Evolutionary conservation across 2,888 invertebrate species (phyloP).

Genomic region (Latheticus oryzae): DNA sequence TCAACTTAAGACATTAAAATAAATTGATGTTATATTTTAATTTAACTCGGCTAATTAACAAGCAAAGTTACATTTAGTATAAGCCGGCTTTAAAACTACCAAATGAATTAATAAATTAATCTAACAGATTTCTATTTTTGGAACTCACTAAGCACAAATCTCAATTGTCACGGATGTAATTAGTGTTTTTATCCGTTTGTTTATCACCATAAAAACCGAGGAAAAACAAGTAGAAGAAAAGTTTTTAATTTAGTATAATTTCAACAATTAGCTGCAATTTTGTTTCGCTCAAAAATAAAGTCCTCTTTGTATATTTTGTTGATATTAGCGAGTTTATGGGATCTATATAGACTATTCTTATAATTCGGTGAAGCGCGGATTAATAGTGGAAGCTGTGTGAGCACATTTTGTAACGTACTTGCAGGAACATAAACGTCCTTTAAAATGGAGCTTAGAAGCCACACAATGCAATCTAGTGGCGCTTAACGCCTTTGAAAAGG

Average conservation of each 20-base stretch:
- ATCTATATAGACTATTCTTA: conserved; percentile 24
- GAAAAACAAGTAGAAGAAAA: conserved; percentile 4
- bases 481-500: conserved; percentile 46
- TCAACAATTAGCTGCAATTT: too few species aligned
- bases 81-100: conserved; percentile 23
- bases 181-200: conserved; percentile 7
- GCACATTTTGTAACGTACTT: conserved; percentile 45
- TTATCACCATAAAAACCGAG: too few species aligned
- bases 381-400: conserved; percentile 40
- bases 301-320: too few species aligned
- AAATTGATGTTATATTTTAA: conserved; percentile 28
- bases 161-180: conserved; percentile 4
- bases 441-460: conserved; percentile 43
- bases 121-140: conserved; percentile 21
- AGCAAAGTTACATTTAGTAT: conserved; percentile 20
- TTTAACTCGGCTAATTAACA: conserved; percentile 24
- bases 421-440: conserved; percentile 44
- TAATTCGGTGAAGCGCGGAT: conserved; percentile 37
- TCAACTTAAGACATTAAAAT: conserved; percentile 13
- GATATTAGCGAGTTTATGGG: too few species aligned
- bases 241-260: too few species aligned
- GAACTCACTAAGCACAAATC: conserved; percentile 8
- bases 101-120: conserved; percentile 29
- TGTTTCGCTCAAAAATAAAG: too few species aligned
- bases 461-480: conserved; percentile 45